phyloP scores from a whole-genome alignment of 2,888 invertebrate genomes.

The Mechanitis messenoides region DNA sequence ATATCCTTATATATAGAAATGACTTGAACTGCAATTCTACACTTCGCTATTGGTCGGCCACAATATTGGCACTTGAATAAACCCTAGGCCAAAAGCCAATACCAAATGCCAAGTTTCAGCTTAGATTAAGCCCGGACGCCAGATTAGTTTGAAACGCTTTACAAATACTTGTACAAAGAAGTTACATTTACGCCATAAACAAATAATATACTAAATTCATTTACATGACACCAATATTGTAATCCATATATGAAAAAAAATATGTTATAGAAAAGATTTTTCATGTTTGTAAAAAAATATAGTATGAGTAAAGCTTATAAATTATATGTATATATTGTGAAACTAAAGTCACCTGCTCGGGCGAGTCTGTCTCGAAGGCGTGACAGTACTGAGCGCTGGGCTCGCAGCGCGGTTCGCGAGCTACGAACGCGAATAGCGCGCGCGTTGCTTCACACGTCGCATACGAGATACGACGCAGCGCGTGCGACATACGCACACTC shows the following conservation, averaged over 20 bases:
- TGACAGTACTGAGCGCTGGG: slow-evolving; percentile 86
- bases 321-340: no score
- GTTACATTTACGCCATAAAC: not conserved
- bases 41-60: slow-evolving; percentile 5
- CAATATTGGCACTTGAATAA: slow-evolving; percentile 7
- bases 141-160: slow-evolving; percentile 6
- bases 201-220: not conserved
- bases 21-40: not conserved
- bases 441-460: slow-evolving; percentile 89
- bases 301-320: no score
- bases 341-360: slow-evolving; percentile 79
- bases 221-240: not conserved
- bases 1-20: not conserved
- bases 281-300: no score
- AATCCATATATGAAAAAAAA: no score
- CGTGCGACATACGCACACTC: slow-evolving; percentile 90
- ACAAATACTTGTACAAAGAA: not conserved
- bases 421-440: slow-evolving; percentile 87
- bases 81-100: slow-evolving; percentile 2
- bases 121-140: not conserved
- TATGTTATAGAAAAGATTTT: no score
- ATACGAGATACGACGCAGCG: slow-evolving; percentile 88
- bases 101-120: slow-evolving; percentile 5
- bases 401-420: slow-evolving; percentile 68
- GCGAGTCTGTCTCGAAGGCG: slow-evolving; percentile 85